Conservation (phyloP, 2,113 vertebrate genomes). For the Scartelaos histophorus region DNA sequence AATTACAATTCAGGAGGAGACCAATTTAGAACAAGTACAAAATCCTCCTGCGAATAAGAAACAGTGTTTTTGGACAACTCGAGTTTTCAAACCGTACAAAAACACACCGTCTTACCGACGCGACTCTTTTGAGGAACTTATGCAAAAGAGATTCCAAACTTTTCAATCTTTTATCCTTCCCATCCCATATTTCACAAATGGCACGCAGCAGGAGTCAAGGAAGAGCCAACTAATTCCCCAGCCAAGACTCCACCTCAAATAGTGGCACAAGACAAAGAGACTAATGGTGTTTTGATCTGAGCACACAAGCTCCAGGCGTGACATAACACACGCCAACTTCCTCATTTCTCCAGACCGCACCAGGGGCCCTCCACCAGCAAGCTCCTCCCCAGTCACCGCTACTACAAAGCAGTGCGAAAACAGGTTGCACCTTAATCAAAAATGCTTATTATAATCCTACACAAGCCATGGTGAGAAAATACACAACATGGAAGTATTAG, state of each 20-base stretch:
- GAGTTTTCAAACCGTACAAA: not conserved
- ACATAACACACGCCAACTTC: constrained; percentile 71
- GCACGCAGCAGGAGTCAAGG: constrained; percentile 46
- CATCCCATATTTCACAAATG: constrained; percentile 38
- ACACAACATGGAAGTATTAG: no score
- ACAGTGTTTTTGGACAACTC: not conserved
- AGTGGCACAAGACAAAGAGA: constrained; percentile 72
- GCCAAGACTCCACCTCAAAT: constrained; percentile 63
- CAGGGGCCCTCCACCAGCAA: constrained; percentile 48
- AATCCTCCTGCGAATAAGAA: not conserved
- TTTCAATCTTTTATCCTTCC: constrained; percentile 30
- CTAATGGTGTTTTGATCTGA: constrained; percentile 73
- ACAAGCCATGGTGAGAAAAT: not conserved
- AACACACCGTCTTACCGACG: constrained; percentile 3
- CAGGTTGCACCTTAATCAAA: constrained; percentile 16
- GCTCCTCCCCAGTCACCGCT: constrained; percentile 53
- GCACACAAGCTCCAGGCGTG: constrained; percentile 66
- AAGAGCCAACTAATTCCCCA: constrained; percentile 53
- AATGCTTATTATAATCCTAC: constrained; percentile 5
- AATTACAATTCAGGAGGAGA: not conserved
- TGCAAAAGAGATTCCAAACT: constrained; percentile 27
- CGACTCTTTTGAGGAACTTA: constrained; percentile 14
- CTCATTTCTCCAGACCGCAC: constrained; percentile 65
- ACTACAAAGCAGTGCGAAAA: constrained; percentile 26
- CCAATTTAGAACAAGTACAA: not conserved